Evolutionary conservation across 1,140 invertebrate genomes (phyloP).

Genomic region (Lithobius niger): DNA sequence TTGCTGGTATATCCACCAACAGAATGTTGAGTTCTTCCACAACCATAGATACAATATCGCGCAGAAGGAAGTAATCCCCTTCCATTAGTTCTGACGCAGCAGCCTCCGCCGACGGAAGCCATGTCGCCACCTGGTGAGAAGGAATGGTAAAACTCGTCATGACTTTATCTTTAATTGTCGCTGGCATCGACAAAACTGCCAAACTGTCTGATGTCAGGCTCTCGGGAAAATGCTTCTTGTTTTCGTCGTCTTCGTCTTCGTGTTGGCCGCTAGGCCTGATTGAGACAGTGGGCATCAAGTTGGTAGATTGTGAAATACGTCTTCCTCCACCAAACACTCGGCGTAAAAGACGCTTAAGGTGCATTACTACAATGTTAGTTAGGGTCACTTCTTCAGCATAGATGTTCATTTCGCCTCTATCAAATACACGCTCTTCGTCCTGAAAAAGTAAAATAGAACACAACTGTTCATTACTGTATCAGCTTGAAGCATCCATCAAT

Average conservation of each 20-base stretch:
- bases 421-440: conserved; percentile 35
- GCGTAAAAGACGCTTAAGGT: conserved; percentile 11
- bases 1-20: conserved; percentile 1
- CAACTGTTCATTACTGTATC: too few species aligned
- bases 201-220: conserved; percentile 6
- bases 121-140: neutral
- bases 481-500: too few species aligned
- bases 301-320: too few species aligned
- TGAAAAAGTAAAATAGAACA: conserved; percentile 17
- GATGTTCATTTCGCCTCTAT: conserved; percentile 38
- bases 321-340: neutral
- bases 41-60: conserved; percentile 4
- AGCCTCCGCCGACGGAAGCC: neutral
- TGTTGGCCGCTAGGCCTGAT: too few species aligned
- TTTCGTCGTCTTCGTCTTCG: neutral
- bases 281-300: too few species aligned
- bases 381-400: conserved; percentile 31
- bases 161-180: neutral
- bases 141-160: conserved; percentile 6
- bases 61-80: neutral
- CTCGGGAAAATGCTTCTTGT: neutral
- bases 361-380: conserved; percentile 17
- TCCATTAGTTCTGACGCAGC: neutral
- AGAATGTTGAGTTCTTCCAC: conserved; percentile 3
- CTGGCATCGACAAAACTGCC: conserved; percentile 4